Percentiles rank a stretch among this genome's conserved stretches.
These are phyloP conservation scores for Cydia splendana DNA, from an alignment of 1,140 invertebrate genomes.

Conservation along the genomic window DNA sequence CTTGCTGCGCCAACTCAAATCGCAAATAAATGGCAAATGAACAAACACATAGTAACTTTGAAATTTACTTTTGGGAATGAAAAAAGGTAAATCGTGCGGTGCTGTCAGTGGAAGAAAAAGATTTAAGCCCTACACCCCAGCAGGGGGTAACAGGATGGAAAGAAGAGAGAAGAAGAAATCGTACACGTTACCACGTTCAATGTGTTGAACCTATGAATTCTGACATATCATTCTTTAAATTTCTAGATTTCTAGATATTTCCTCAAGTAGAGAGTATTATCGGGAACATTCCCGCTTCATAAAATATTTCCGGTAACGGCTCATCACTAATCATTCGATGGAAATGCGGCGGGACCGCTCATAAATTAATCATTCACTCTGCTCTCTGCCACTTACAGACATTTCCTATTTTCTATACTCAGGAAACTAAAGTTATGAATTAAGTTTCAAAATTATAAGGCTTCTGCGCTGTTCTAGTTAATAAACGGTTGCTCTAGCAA, in stretches of 20 bases:
- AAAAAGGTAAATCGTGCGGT: too few species aligned
- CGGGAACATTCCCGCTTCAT: not conserved
- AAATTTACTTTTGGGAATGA: too few species aligned
- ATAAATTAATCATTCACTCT: slow-evolving; percentile 40
- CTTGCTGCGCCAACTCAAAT: too few species aligned
- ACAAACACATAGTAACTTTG: too few species aligned
- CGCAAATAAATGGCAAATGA: too few species aligned
- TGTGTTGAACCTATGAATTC: too few species aligned
- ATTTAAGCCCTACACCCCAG: too few species aligned
- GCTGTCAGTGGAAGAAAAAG: too few species aligned
- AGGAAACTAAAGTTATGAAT: slow-evolving; percentile 2
- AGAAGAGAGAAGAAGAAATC: too few species aligned
- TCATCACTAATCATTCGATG: slow-evolving; percentile 53
- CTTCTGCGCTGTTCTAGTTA: not conserved
- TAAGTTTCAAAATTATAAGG: slow-evolving; percentile 10
- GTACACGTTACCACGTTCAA: too few species aligned
- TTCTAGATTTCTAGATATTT: not conserved
- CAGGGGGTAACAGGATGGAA: too few species aligned
- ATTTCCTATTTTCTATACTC: not conserved
- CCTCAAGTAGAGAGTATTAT: not conserved
- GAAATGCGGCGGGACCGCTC: slow-evolving; percentile 53
- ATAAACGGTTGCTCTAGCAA: slow-evolving; percentile 10
- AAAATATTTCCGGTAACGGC: not conserved
- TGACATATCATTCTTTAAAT: too few species aligned
- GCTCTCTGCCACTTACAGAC: slow-evolving; percentile 24